These are phyloP conservation scores for Synanthedon andrenaeformis DNA, from an alignment of 2,888 invertebrate genomes.

Conservation along the genomic window DNA sequence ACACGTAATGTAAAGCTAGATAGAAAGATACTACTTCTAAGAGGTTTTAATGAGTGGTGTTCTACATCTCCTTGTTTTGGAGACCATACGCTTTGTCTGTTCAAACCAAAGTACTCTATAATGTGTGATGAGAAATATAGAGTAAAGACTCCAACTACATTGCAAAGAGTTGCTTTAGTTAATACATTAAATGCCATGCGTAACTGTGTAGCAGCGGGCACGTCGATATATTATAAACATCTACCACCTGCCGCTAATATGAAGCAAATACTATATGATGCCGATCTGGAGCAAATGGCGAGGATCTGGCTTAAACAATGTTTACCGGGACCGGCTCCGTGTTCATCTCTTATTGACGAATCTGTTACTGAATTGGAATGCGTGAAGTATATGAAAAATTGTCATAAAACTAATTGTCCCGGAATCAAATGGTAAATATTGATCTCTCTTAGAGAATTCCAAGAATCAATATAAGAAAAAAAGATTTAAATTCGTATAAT, in stretches of 20 bases:
- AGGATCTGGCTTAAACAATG: constrained; percentile 50
- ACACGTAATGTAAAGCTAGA: constrained; percentile 2
- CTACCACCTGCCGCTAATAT: constrained; percentile 52
- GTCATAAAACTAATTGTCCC: constrained; percentile 9
- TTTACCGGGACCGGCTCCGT: constrained; percentile 49
- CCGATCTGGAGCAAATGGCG: constrained; percentile 49
- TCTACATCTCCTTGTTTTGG: constrained; percentile 45
- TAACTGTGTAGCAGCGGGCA: constrained; percentile 45
- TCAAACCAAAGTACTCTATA: constrained; percentile 24
- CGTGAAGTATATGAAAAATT: constrained; percentile 39
- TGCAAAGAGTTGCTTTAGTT: constrained; percentile 35
- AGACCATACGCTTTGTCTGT: constrained; percentile 57
- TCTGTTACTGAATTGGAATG: constrained; percentile 52
- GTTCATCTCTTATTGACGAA: constrained; percentile 41
- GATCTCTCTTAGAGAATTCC: too few relatives aligned
- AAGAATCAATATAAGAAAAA: neutral
- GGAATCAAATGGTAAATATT: too few relatives aligned
- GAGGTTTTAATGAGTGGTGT: constrained; percentile 47
- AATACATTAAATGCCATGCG: constrained; percentile 56
- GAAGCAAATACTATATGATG: constrained; percentile 51
- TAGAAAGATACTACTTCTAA: neutral
- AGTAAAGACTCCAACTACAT: constrained; percentile 26
- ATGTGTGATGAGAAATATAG: constrained; percentile 33
- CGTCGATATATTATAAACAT: constrained; percentile 29
- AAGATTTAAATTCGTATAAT: neutral